These are phyloP conservation scores for Xiphorhynchus erythropygius DNA, from an alignment of 2,797 vertebrate species.

Conservation along the genomic window DNA sequence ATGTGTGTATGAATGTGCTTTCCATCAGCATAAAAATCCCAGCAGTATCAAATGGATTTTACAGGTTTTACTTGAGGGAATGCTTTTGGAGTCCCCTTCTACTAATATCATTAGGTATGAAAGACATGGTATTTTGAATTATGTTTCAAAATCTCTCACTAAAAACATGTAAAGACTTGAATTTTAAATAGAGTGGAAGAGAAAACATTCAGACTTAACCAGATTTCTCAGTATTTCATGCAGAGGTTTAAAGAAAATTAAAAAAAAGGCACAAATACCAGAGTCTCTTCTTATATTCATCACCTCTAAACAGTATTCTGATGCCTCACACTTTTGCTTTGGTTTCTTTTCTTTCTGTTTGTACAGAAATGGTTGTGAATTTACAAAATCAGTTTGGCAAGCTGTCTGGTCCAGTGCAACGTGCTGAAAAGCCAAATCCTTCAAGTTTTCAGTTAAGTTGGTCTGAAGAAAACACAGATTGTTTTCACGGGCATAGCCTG, in stretches of 20 bases:
- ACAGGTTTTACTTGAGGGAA: not conserved
- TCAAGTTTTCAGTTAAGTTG: constrained; percentile 83
- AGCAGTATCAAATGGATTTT: not conserved
- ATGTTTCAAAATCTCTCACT: not conserved
- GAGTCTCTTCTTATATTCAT: not conserved
- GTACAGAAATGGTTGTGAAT: constrained; percentile 78
- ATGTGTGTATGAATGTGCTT: not conserved
- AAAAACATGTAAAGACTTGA: not conserved
- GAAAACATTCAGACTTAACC: not conserved
- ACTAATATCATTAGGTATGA: not conserved
- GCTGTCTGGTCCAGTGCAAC: constrained; percentile 55
- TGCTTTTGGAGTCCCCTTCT: not conserved
- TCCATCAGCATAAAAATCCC: not conserved
- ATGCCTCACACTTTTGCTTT: not conserved
- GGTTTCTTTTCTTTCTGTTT: not conserved
- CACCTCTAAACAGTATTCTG: not conserved
- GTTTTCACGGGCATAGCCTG: constrained; percentile 79
- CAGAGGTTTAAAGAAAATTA: not conserved
- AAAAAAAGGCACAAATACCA: not conserved
- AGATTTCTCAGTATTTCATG: not conserved
- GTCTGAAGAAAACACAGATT: constrained; percentile 73
- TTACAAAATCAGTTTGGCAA: constrained; percentile 80
- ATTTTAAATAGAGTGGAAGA: not conserved
- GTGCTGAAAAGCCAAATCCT: constrained; percentile 54
- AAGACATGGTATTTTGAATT: not conserved